Evolutionary conservation across 2,888 invertebrate genomes (phyloP), one percentile per base, ranked within the genome.

Genomic region (Geotrupes spiniger): DNA sequence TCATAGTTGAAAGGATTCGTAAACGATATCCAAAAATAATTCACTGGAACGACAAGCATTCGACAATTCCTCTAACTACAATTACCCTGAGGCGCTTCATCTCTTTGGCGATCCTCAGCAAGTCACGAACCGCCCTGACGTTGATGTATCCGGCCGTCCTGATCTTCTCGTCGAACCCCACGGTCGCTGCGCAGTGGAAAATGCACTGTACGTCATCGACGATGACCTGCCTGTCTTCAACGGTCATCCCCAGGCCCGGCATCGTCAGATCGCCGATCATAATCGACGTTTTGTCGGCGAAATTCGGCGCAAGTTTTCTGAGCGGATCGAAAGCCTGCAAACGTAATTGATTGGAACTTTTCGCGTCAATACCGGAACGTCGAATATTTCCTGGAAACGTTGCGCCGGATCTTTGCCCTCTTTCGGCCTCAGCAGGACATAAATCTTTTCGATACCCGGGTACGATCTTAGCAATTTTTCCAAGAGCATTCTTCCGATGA

Each of bases 101-200:
- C 54, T 78, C 72, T 63, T 80, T 81, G 61, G 84, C 84, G 28
- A 89, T 70, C 4, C 76, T 72, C 9, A 89, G 65, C 49, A 89
- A 70, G 58, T 83, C 79, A 51, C 78, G 75, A 0, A 85, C 82
- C 36, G 83, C 83, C 26, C 80, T 71, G 4, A 87, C 80, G 69
- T 89, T 89, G 69, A 87, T 83, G 48, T 80, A 76, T 15, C 83
- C 75, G 0, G 88, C 84, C n/a, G 76, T 66, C 69, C 79, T 78
- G 9, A 90, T 70, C 37, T 78, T 79, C 64, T 89, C 88, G 64
- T 88, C 85, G 64, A 90, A 90, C 54, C 81, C 77, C 12, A 89
- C 83, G 1, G 87, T 87, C 1, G 88, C 89, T 1, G 89, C 89
- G 36, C 82, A 82, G 66, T 89, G 88, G 66, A 89, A 82, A 8